Evolutionary conservation across 2,888 invertebrate species (phyloP), one percentile per base, ranked within the genome.

Genomic region (Mylabris sibirica): DNA sequence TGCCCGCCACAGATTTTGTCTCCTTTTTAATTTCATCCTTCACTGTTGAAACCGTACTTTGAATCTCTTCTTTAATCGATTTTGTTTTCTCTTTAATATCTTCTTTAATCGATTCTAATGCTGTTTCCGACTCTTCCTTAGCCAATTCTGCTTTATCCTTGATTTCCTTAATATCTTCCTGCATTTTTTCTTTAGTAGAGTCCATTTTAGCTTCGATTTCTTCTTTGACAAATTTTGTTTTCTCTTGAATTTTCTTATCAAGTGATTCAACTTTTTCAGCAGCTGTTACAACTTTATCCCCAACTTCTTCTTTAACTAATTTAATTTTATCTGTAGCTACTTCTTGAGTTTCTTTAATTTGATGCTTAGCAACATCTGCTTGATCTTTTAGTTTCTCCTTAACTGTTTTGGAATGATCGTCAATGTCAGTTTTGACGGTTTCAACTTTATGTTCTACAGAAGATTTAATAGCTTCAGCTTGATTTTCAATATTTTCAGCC

Each of bases 371-470:
- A 2, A 1, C 4, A 3, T 57, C 57, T 14, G 12, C 6, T 12
- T 22, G 24, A 6, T 57, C 26, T 26, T 57, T 11, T 2, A 26
- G 4, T 5, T 22, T 57, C 3, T 57, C 14, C 3, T 8, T 20
- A 3, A 11, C 22, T 3, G 22, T 11, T 44, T n/a, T 20, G 2
- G 53, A 20, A 22, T 53, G 6, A 22, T 53, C 3, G 20, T 22
- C 12, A 11, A 20, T 22, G 11, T 8, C 53, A 9, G 11, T 22
- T 22, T 53, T 53, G 12, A 53, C 11, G 3, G 53, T 22, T 6
- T 57, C 57, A 57, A n/a, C 8, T 57, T 24, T 24, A 14, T 87
- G 85, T 61, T 76, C 65, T 1, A 75, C 59, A 9, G 59, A 75
- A 41, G 77, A 73, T 67, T 79, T 57, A 1, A 12, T 14, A 60